Evolutionary conservation across 2,113 vertebrate species (phyloP), one percentile per base, ranked within the genome.

Genomic region (Chamaetylas fuelleborni): DNA sequence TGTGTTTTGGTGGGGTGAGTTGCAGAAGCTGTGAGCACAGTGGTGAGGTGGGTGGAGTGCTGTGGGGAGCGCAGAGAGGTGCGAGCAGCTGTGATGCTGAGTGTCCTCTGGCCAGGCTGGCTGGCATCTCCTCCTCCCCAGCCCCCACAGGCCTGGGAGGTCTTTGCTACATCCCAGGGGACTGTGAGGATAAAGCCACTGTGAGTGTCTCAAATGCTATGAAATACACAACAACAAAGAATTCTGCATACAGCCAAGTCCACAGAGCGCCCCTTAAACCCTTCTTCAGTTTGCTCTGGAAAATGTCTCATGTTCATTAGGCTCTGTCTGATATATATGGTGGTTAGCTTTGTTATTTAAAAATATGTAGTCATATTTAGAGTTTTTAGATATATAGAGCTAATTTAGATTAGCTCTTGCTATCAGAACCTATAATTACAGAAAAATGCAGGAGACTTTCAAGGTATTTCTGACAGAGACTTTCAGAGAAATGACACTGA

Each of bases 1-100:
- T 40, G 42, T 9, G 26, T 70, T 61, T 40, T 74, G 84, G 3
- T 54, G 56, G 33, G 8, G 1, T 51, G 42, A 73, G 20, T 42
- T 57, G n/a, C 1, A 5, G 17, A 76, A 31, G 4, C 3, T 3
- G 18, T 36, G 18, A 40, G 11, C 38, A 1, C 7, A 9, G 3
- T 5, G 28, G 23, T 4, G 36, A 50, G 34, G 48, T 19, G 28
- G 31, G 36, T 29, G 67, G 29, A 45, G n/a, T 7, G 0, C 45
- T 23, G 18, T 5, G 20, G 9, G 36, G n/a, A 16, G 29, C 0
- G 1, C 12, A 56, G 53, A 33, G 62, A 45, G 43, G 38, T 0
- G 0, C 0, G 2, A 79, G 42, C 25, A 36, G 24, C 0, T 0
- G 33, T 4, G 36, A 10, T 24, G 34, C 33, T 6, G 5, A 18